A percentile compares a stretch with the other conserved stretches of the same genome.
These are phyloP conservation scores for Nematolebias whitei DNA, from an alignment of 2,113 vertebrate genomes.

Conservation along the genomic window DNA sequence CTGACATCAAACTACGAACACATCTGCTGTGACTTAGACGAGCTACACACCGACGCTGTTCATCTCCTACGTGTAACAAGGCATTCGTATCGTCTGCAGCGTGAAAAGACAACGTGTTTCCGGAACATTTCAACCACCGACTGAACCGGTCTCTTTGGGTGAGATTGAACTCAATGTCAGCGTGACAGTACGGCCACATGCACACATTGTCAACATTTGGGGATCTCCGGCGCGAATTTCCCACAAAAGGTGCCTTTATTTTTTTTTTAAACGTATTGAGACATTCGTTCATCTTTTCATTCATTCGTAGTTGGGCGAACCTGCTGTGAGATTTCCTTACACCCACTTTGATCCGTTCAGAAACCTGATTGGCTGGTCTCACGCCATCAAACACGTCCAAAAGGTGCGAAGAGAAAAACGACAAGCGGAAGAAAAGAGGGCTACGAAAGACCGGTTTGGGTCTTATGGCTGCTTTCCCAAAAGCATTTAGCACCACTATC, in stretches of 20 bases:
- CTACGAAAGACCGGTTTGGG: constrained; percentile 22
- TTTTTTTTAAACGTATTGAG: constrained; percentile 16
- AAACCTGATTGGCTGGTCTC: constrained; percentile 17
- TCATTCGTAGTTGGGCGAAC: constrained; percentile 56
- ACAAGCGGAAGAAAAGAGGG: constrained; percentile 32
- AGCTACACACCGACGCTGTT: constrained; percentile 65
- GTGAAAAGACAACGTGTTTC: constrained; percentile 49
- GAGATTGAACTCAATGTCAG: constrained; percentile 60
- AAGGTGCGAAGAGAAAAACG: constrained; percentile 40
- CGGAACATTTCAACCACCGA: constrained; percentile 28
- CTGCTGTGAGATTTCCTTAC: constrained; percentile 21
- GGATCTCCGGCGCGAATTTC: constrained; percentile 44
- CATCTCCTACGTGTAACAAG: constrained; percentile 63
- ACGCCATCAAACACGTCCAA: constrained; percentile 33
- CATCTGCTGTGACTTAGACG: constrained; percentile 61
- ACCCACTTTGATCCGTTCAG: constrained; percentile 7
- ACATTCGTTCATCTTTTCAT: constrained; percentile 69
- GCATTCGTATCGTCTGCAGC: constrained; percentile 64
- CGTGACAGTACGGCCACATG: constrained; percentile 60
- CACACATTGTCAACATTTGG: constrained; percentile 56
- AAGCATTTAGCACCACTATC: constrained; percentile 49
- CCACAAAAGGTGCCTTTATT: constrained; percentile 53
- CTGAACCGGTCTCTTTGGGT: constrained; percentile 63
- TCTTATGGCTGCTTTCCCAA: constrained; percentile 64
- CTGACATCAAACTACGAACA: constrained; percentile 61